Conservation (phyloP, 2,113 vertebrate species). For the Ictalurus punctatus region DNA sequence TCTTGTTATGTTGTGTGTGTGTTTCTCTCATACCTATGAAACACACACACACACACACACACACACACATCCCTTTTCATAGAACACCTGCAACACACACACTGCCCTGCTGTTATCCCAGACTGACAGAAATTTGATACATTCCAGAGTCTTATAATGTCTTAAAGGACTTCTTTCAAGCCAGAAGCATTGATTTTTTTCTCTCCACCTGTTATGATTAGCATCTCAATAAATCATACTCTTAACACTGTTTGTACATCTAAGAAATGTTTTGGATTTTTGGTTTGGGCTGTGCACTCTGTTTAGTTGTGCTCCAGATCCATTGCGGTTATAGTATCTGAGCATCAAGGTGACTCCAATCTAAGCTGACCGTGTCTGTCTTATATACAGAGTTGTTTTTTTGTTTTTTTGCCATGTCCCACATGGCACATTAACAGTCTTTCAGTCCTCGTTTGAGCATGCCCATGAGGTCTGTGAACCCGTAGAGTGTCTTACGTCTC, state of each 20-base stretch:
- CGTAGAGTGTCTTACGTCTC: not conserved
- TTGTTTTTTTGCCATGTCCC: no score
- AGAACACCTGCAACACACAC: not conserved
- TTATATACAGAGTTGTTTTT: not conserved
- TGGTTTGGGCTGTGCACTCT: not conserved
- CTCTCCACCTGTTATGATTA: not conserved
- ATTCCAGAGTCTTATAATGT: not conserved
- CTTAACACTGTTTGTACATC: not conserved
- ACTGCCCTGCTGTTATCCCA: not conserved
- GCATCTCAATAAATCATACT: not conserved
- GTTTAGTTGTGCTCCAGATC: not conserved
- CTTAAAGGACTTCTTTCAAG: not conserved
- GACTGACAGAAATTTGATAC: not conserved
- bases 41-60: not conserved
- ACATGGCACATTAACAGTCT: not conserved
- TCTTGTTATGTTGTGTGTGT: not conserved
- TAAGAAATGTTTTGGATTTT: not conserved
- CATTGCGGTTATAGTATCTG: not conserved
- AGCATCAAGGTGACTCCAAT: not conserved
- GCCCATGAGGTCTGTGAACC: not conserved
- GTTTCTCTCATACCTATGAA: not conserved
- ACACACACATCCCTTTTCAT: not conserved
- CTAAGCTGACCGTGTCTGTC: not conserved
- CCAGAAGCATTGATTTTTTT: not conserved
- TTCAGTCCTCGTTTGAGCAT: not conserved